phyloP scores from a whole-genome alignment of 64 coral and sea anemone species.

The Actinia equina region DNA sequence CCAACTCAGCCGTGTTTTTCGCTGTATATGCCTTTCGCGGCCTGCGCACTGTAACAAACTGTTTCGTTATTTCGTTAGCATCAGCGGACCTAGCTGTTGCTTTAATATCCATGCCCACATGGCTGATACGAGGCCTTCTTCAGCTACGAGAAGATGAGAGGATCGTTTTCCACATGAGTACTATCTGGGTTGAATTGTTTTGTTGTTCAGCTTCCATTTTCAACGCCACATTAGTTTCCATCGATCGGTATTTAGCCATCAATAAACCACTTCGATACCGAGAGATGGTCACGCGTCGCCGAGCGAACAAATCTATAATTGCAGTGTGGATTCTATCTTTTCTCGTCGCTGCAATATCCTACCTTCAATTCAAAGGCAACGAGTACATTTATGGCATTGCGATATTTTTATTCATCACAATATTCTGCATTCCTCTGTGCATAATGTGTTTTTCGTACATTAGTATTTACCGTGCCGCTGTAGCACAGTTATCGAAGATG shows the following conservation, averaged over 20 bases:
- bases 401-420: constrained; percentile 61
- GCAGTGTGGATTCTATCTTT: constrained; percentile 58
- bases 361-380: constrained; percentile 55
- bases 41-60: constrained; percentile 83
- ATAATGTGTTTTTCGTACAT: constrained; percentile 84
- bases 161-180: constrained; percentile 39
- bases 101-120: constrained; percentile 68
- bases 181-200: constrained; percentile 75
- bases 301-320: constrained; percentile 61
- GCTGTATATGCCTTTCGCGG: constrained; percentile 76
- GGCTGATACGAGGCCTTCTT: constrained; percentile 46
- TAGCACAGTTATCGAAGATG: constrained; percentile 77
- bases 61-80: constrained; percentile 72
- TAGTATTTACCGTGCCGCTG: constrained; percentile 73
- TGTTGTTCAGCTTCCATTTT: constrained; percentile 78
- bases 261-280: constrained; percentile 64
- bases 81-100: constrained; percentile 81
- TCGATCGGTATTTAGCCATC: constrained; percentile 86
- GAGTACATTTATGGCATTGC: constrained; percentile 50
- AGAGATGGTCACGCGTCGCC: constrained; percentile 63
- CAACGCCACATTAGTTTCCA: constrained; percentile 74
- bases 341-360: constrained; percentile 45
- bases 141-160: constrained; percentile 22
- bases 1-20: constrained; percentile 73
- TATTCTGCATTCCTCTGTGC: constrained; percentile 65